Evolutionary conservation across 2,113 vertebrate genomes (phyloP).

Genomic region (Semicossyphus pulcher): DNA sequence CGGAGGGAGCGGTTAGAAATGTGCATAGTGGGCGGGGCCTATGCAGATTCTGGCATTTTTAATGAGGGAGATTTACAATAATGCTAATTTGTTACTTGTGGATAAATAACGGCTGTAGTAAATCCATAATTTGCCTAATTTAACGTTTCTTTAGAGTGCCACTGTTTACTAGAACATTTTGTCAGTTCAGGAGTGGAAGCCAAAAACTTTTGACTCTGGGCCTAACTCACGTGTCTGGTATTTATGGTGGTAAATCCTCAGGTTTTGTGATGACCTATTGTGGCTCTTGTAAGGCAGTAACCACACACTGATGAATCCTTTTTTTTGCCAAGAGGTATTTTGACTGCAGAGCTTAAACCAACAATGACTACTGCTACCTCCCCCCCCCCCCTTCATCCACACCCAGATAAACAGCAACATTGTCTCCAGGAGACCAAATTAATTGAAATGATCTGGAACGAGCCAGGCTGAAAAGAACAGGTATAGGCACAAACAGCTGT

Average conservation of each 20-base stretch:
- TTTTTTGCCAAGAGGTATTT: conserved; percentile 65
- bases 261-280: conserved; percentile 60
- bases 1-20: too few relatives aligned
- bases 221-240: conserved; percentile 45
- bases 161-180: conserved; percentile 23
- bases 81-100: conserved; percentile 11
- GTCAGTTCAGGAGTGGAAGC: conserved; percentile 15
- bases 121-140: conserved; percentile 27
- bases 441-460: conserved; percentile 71
- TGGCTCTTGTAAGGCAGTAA: conserved; percentile 40
- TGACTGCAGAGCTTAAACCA: conserved; percentile 73
- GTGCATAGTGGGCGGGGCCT: too few relatives aligned
- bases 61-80: too few relatives aligned
- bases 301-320: conserved; percentile 49
- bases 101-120: background rate
- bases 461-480: conserved; percentile 50
- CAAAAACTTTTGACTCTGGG: conserved; percentile 24
- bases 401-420: conserved; percentile 79
- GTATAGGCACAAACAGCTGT: conserved; percentile 67
- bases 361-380: conserved; percentile 61
- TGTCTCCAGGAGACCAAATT: conserved; percentile 78
- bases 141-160: conserved; percentile 15
- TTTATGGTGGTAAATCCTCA: conserved; percentile 60
- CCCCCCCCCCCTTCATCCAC: conserved; percentile 43
- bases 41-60: too few relatives aligned